A percentile compares a stretch with the other conserved stretches of the same genome.
These are phyloP conservation scores for Stictocephala bisonia DNA, from an alignment of 2,888 invertebrate genomes.

Conservation along the genomic window DNA sequence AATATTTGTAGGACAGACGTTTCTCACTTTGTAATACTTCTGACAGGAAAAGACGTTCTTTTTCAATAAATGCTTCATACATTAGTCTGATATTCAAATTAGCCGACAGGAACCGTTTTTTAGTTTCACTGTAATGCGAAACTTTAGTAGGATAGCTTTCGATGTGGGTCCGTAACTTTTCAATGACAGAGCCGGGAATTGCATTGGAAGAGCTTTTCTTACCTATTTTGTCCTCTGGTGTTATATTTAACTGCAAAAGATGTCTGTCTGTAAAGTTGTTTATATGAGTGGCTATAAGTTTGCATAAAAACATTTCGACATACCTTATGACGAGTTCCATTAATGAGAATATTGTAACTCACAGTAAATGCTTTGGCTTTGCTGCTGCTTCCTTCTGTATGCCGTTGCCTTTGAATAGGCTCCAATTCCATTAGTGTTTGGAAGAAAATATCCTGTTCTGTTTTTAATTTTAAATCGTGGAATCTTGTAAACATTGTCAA, in stretches of 20 bases:
- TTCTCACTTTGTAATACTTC: constrained; percentile 3
- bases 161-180: neutral
- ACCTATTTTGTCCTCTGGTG: constrained; percentile 28
- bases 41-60: neutral
- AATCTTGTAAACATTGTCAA: constrained; percentile 5
- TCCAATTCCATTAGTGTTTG: constrained; percentile 29
- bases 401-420: constrained; percentile 3
- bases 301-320: constrained; percentile 39
- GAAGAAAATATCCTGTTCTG: constrained; percentile 29
- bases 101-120: neutral
- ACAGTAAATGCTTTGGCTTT: constrained; percentile 28
- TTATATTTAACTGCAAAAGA: constrained; percentile 11
- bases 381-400: neutral
- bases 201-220: constrained; percentile 15
- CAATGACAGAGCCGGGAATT: constrained; percentile 20
- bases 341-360: constrained; percentile 14
- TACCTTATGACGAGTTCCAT: constrained; percentile 3
- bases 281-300: constrained; percentile 15
- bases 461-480: constrained; percentile 9
- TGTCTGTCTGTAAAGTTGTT: constrained; percentile 9
- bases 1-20: constrained; percentile 20
- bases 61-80: constrained; percentile 12
- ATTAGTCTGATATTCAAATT: neutral
- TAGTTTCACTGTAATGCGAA: neutral
- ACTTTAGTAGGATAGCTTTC: constrained; percentile 19